Evolutionary conservation across 2,113 vertebrate genomes (phyloP), one percentile per base, ranked within the genome.

Genomic region (Eudyptes chrysolophus): DNA sequence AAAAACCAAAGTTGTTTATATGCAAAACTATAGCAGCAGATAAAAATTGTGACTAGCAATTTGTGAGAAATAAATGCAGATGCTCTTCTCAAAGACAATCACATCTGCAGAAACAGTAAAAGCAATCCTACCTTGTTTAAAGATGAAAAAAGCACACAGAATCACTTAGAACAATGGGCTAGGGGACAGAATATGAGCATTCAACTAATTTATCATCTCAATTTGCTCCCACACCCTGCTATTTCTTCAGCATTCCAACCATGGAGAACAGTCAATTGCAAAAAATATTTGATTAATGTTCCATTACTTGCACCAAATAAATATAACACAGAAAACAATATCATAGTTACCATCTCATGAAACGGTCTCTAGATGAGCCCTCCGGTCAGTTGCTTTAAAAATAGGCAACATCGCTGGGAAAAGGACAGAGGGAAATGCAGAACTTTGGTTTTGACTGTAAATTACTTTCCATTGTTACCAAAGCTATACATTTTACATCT

Each of bases 31-130:
- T 26, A 90, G 75, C 22, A 16, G 55, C 70, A 96, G 52, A 85
- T 85, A 91, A 95, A 97, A 93, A 90, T 90, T 84, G 51, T 25
- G 34, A 86, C 80, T 88, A 77, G 87, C 21, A 70, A 83, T 94
- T 94, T 78, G 26, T 65, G 80, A 87, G 89, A 79, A 96, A 83
- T 86, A 95, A 94, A 93, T 74, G 94, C 16, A 95, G 92, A 94
- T 71, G 82, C 48, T 81, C 51, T 85, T 93, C 42, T 87, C 46
- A 57, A 92, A 95, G 70, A 71, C 72, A 89, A 92, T 94, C 40
- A 16, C 74, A 70, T 70, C 44, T 70, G n/a, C 94, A 61, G 24
- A 87, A 90, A 55, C 15, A 80, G 48, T 58, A 91, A 88, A 96
- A 96, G 49, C n/a, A 91, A 69, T 64, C 38, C 64, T 79, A 51